Base-by-base conservation (phyloP, 2,888 invertebrate species). In the Acleris holmiana region DNA sequence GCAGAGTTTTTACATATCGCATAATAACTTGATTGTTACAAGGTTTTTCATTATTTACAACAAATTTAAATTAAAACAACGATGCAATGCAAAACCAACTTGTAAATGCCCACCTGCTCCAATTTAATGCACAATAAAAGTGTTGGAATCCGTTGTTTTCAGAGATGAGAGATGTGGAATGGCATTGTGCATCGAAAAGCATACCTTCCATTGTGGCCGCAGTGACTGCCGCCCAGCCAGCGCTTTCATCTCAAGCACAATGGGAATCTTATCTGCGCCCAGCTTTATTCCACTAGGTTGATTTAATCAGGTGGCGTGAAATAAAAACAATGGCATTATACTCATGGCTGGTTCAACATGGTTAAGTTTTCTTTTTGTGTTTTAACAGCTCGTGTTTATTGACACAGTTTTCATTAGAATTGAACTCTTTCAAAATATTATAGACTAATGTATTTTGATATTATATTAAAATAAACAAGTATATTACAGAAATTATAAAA, bases 71-170 rank as follows among this genome's bases (percentile, higher is more conserved):
- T n/a, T n/a, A 48, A 66, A 70, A 75, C 71, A 73, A 75, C 71
- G 73, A 75, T 67, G 67, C 29, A 10, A 35, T 35, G 13, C 55
- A 65, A 41, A 49, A 56, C 70, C 67, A 69, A 70, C 70, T 73
- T 71, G 77, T 82, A 74, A 77, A 79, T 76, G 78, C 74, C 77
- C 82, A 83, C 83, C 84, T 85, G 84, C 80, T 87, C 85, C 84
- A 86, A 86, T 91, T 89, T 84, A 83, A 79, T 79, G 80, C 75
- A 89, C 85, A 88, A 87, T 89, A 85, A 88, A 87, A 89, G 84
- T 87, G 84, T 83, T 82, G 83, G 79, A 76, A 75, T 78, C 82
- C 76, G 82, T 85, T 89, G 88, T 89, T 88, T 88, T 84, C 79
- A 82, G 80, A 83, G 77, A 85, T 84, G 82, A 83, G 79, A 83